Percentiles rank a stretch among this genome's conserved stretches.
Evolutionary conservation across 2,113 vertebrate species (phyloP).

Genomic region (Natator depressus): DNA sequence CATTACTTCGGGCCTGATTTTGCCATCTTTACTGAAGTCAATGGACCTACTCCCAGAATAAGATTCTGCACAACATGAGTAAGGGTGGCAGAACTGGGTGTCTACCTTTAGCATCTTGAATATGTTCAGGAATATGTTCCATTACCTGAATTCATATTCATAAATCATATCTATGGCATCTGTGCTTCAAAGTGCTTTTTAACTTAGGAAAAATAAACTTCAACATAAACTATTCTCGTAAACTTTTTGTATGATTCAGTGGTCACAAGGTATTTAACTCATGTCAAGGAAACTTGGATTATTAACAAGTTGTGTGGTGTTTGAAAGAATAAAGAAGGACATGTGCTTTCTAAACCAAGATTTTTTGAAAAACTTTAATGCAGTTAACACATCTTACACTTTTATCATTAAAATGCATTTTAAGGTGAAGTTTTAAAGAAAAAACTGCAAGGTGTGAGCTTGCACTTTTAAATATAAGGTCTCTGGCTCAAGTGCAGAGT

Average conservation of each 20-base stretch:
- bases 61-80: fast-evolving
- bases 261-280: background rate
- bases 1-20: background rate
- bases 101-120: background rate
- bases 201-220: background rate
- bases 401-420: background rate
- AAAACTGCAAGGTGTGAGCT: background rate
- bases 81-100: background rate
- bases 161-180: background rate
- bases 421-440: background rate
- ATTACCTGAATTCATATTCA: background rate
- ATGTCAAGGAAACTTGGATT: background rate
- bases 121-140: background rate
- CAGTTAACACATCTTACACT: background rate
- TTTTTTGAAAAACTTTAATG: background rate
- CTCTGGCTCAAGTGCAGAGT: background rate
- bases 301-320: background rate
- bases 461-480: background rate
- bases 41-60: background rate
- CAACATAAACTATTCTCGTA: background rate
- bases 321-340: background rate
- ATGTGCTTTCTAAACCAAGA: background rate
- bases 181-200: background rate
- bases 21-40: background rate
- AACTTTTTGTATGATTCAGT: background rate